Conservation (phyloP, 2,888 invertebrate species). For the Lasiommata megera region DNA sequence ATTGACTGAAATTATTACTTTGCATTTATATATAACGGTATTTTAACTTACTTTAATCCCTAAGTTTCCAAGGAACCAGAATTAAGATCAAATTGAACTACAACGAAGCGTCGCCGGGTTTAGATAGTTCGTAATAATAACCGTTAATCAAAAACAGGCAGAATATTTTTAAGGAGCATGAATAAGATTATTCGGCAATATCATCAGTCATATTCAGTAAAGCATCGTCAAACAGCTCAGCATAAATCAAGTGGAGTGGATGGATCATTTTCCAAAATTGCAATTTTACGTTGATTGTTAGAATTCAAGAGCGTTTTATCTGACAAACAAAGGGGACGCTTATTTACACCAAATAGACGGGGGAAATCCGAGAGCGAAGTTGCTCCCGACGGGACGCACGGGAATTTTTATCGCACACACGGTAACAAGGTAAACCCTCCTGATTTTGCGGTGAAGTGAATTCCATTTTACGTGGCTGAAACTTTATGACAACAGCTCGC, state of each 20-base stretch:
- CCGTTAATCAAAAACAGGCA: too few species aligned
- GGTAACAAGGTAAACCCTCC: constrained; percentile 28
- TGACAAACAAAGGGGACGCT: constrained; percentile 18
- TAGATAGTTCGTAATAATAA: too few species aligned
- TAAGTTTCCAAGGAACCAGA: too few species aligned
- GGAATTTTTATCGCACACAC: constrained; percentile 28
- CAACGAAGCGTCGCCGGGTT: too few species aligned
- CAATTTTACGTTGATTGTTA: constrained; percentile 14
- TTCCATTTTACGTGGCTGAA: constrained; percentile 16
- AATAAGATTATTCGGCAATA: not conserved
- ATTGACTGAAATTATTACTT: too few species aligned
- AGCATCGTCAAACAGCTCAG: not conserved
- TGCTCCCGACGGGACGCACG: constrained; percentile 20
- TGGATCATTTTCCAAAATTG: constrained; percentile 9
- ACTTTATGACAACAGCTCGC: constrained; percentile 16
- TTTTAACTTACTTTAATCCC: too few species aligned
- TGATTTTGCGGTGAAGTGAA: constrained; percentile 28
- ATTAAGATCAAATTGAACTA: too few species aligned
- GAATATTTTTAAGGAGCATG: not conserved
- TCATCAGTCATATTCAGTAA: not conserved
- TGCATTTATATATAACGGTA: too few species aligned
- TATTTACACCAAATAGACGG: constrained; percentile 22
- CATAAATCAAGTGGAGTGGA: not conserved
- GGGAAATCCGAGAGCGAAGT: constrained; percentile 10
- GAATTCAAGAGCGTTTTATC: constrained; percentile 13